phyloP scores from a whole-genome alignment of 2,797 vertebrate genomes.

The Girardinus metallicus region DNA sequence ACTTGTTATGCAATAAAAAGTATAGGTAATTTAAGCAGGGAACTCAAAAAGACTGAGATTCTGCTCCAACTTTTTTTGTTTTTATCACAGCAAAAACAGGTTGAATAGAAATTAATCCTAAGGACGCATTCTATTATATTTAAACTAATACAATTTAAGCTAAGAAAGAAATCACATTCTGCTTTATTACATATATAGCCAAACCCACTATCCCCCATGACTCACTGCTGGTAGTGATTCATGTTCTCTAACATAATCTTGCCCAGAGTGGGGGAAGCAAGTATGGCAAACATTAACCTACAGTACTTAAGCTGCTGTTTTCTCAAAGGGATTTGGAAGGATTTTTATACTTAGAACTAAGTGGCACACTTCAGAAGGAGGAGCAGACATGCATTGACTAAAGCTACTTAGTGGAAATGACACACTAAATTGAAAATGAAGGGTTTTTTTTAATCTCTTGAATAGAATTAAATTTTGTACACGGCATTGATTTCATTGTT shows the following conservation, averaged over 20 bases:
- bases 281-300: slow-evolving; percentile 58
- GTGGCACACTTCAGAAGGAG: slow-evolving; percentile 63
- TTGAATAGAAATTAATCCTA: background rate
- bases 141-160: slow-evolving; percentile 15
- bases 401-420: slow-evolving; percentile 61
- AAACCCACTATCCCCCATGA: slow-evolving; percentile 23
- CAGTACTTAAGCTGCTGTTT: slow-evolving; percentile 64
- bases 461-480: slow-evolving; percentile 37
- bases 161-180: background rate
- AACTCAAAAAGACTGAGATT: background rate
- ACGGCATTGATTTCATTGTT: slow-evolving; percentile 17
- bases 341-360: slow-evolving; percentile 58
- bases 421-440: slow-evolving; percentile 28
- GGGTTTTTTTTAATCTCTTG: slow-evolving; percentile 29
- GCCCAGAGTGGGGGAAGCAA: slow-evolving; percentile 44
- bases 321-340: slow-evolving; percentile 65
- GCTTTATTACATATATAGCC: slow-evolving; percentile 21
- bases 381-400: slow-evolving; percentile 54
- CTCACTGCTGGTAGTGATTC: slow-evolving; percentile 43
- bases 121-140: background rate
- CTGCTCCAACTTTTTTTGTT: background rate
- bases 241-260: slow-evolving; percentile 52
- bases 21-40: background rate
- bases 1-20: background rate
- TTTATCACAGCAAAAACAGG: background rate